Base-by-base conservation (phyloP, 1,140 invertebrate species). In the Drosophila neocordata region DNA sequence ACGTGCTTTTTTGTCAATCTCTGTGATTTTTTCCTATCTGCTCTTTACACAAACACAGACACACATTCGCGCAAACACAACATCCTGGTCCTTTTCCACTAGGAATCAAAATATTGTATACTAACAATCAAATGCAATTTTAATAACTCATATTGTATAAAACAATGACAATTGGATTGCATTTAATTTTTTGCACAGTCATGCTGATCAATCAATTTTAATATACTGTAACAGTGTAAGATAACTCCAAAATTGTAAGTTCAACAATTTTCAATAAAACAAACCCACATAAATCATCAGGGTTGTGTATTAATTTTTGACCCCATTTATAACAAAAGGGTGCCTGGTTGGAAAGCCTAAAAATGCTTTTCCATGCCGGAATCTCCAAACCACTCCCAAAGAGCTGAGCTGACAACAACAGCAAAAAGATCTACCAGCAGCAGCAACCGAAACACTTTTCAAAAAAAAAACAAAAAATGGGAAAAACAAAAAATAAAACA, bases 311-410 rank as follows among this genome's bases (percentile, higher is more conserved):
- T 52, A 73, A 52, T 66, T 65, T 69, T 52, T 77, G 74, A 77
- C 70, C 74, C 74, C 70, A 73, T 77, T 77, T 52, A 73, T 65
- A 73, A 51, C 64, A 70, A 69, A 55, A 65, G 65, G 73, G 64
- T 68, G 51, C 27, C 27, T 6, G 24, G 24, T 24, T 24, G 24
- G 13, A 11, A 12, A 18, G 15, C 41, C 12, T 12, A 12, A 35
- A 51, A 51, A 59, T 20, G 31, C 7, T 6, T 7, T 6, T 1
- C 20, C 18, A 11, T 4, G 15, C 13, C 41, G 31, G 15, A 8
- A n/a, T 34, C 60, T 8, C 60, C 44, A 44, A 44, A 1, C 12
- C 1, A 48, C 11, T 8, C 15, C 7, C n/a, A 9, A 12, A 4
- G 35, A n/a, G n/a, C n/a, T n/a, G 1, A 44, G 15, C 70, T 69